Conservation (phyloP, 2,888 invertebrate species). For the Marronus borbonicus region DNA sequence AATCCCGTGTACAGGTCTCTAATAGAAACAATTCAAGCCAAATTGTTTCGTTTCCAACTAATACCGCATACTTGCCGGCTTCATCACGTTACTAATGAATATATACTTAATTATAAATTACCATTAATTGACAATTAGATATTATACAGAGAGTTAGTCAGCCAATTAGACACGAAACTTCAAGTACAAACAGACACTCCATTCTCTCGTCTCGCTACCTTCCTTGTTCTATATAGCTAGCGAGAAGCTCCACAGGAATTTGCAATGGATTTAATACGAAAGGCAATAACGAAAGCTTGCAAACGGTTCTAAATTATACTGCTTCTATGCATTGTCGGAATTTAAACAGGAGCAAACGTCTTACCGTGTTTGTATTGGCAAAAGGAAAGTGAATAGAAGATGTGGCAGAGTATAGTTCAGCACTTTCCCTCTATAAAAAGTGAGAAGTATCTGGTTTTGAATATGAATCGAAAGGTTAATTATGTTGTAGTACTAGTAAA, state of each 20-base stretch:
- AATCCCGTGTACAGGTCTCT: too few species aligned
- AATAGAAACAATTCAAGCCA: slow-evolving; percentile 49
- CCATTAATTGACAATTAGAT: slow-evolving; percentile 56
- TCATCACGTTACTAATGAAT: slow-evolving; percentile 51
- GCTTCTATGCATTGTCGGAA: neutral
- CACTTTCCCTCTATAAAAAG: too few species aligned
- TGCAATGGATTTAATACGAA: neutral
- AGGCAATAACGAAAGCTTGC: slow-evolving; percentile 22
- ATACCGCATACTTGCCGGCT: neutral
- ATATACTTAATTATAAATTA: slow-evolving; percentile 54
- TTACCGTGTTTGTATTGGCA: neutral
- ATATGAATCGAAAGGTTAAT: too few species aligned
- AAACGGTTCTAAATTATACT: slow-evolving; percentile 29
- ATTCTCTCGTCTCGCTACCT: neutral
- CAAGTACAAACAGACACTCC: slow-evolving; percentile 22
- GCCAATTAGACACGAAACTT: slow-evolving; percentile 49
- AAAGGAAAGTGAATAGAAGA: neutral
- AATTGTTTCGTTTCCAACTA: slow-evolving; percentile 53
- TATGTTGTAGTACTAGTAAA: too few species aligned
- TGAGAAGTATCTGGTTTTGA: too few species aligned
- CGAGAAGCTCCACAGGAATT: too few species aligned
- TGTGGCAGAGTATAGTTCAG: too few species aligned
- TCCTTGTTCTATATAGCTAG: neutral
- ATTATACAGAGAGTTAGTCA: slow-evolving; percentile 52
- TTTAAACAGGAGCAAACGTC: neutral